Evolutionary conservation across 35 echinoderm and acorn worm species (phyloP), one percentile per base, ranked within the genome.

Genomic region (Apostichopus parvimensis): DNA sequence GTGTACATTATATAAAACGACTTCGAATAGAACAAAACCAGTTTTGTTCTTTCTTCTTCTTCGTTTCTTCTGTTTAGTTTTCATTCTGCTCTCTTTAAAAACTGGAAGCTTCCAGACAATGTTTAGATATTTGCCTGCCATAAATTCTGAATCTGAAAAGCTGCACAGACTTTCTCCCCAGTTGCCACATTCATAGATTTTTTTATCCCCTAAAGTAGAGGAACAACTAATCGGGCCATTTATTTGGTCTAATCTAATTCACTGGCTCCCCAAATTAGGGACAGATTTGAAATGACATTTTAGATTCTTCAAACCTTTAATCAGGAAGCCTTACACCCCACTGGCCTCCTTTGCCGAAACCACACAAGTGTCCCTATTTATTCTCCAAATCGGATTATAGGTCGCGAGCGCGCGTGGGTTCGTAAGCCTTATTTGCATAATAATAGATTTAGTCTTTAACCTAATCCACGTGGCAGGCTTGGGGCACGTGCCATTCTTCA

Each of bases 181-280:
- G 55, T 88, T 72, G 21, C 12, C 15, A 15, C 12, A 88, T 88
- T 72, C 60, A 66, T 28, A 66, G 13, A 75, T 64, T 87, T 66
- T 71, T 73, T 86, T 73, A 20, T 75, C 20, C 12, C 62, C 12
- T 15, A 45, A 66, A 88, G 68, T 73, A 22, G 60, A 58, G 57
- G 21, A 28, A 10, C n/a, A 28, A 10, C n/a, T 88, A 88, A 88
- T 88, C 58, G 86, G 28, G 12, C 23, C 86, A 72, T 88, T 88
- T 88, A 88, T 68, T 68, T 73, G 17, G 20, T 64, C 86, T 88
- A 88, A 88, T 88, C 86, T 88, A 88, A 88, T 88, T 88, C 86
- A 88, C 86, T 73, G 21, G 86, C 28, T 72, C 24, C 21, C 78
- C 64, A 88, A 88, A 88, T 88, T 73, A 88, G 86, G 68, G 62